Conservation (phyloP, 2,113 vertebrate genomes). For the Stigmatopora argus region DNA sequence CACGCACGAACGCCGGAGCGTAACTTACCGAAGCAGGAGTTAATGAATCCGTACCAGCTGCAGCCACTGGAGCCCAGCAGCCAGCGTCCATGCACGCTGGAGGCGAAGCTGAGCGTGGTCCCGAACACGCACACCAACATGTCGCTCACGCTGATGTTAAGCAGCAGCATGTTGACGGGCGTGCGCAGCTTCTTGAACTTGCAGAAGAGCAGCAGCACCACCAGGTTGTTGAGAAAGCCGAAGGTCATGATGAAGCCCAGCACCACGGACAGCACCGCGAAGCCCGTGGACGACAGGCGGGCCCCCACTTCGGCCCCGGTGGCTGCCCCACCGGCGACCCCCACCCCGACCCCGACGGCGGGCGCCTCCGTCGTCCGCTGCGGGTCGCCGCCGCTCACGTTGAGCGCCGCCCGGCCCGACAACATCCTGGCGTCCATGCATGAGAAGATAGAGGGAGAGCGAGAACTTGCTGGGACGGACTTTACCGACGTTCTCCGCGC, state of each 20-base stretch:
- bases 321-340: slow-evolving; percentile 7
- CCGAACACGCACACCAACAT: slow-evolving; percentile 85
- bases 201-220: slow-evolving; percentile 82
- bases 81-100: slow-evolving; percentile 78
- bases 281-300: slow-evolving; percentile 64
- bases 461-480: slow-evolving; percentile 8
- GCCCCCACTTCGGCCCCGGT: not conserved
- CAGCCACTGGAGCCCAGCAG: slow-evolving; percentile 78
- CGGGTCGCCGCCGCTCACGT: slow-evolving; percentile 52
- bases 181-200: slow-evolving; percentile 83
- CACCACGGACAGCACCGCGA: slow-evolving; percentile 76
- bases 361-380: slow-evolving; percentile 40
- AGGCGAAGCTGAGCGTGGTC: slow-evolving; percentile 82
- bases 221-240: slow-evolving; percentile 81
- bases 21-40: slow-evolving; percentile 84
- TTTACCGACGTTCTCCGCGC: slow-evolving; percentile 4
- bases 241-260: slow-evolving; percentile 83
- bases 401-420: slow-evolving; percentile 53
- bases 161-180: slow-evolving; percentile 83
- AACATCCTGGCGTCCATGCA: slow-evolving; percentile 63
- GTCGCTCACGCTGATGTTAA: slow-evolving; percentile 87
- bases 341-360: no score
- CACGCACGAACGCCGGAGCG: no score
- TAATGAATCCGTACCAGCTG: slow-evolving; percentile 88
- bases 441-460: slow-evolving; percentile 12